Evolutionary conservation across 2,888 invertebrate species (phyloP).

Genomic region (Shargacucullia verbasci): DNA sequence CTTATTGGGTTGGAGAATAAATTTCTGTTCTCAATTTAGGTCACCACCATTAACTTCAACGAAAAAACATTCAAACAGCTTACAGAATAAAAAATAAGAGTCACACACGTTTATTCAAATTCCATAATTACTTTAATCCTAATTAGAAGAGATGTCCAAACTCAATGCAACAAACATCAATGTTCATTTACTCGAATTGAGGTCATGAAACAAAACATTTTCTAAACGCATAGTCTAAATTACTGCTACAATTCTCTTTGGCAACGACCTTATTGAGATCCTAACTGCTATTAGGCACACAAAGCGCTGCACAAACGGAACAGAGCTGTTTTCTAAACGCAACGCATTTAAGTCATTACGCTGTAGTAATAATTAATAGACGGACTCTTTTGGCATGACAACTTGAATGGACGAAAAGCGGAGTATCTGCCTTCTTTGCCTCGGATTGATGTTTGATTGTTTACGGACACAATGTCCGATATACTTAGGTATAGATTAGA

Average conservation of each 20-base stretch:
- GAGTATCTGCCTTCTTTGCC: background rate
- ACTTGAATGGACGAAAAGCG: background rate
- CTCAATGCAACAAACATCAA: constrained; percentile 9
- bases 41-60: no score
- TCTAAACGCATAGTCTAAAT: constrained; percentile 42
- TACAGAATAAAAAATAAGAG: no score
- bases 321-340: constrained; percentile 20
- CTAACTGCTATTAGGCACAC: constrained; percentile 30
- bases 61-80: no score
- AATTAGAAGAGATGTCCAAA: constrained; percentile 5
- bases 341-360: constrained; percentile 9
- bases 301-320: constrained; percentile 28
- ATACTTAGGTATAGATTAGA: no score
- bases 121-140: background rate
- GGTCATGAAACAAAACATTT: constrained; percentile 49
- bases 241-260: constrained; percentile 49
- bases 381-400: background rate
- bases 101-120: no score
- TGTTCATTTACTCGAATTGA: constrained; percentile 39
- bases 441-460: no score
- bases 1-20: no score
- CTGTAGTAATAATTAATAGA: constrained; percentile 8
- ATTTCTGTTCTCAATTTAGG: no score
- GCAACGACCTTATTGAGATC: constrained; percentile 50
- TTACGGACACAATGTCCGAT: no score